phyloP scores from a whole-genome alignment of 1,140 invertebrate genomes.

The Nomia melanderi region DNA sequence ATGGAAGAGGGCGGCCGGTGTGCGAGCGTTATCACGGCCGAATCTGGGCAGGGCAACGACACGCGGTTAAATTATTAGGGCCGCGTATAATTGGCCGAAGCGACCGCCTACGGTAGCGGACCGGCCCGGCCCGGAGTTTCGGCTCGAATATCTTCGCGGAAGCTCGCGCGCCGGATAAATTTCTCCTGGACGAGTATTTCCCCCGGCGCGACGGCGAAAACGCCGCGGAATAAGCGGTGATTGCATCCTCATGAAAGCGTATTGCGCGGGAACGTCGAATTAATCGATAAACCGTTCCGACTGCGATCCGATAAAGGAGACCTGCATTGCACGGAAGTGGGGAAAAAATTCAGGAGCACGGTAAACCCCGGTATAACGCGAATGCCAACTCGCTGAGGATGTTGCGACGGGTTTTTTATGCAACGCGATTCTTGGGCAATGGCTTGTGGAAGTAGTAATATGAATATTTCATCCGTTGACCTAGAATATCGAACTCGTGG shows the following conservation, averaged over 20 bases:
- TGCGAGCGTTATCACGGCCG: constrained; percentile 63
- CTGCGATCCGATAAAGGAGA: constrained; percentile 22
- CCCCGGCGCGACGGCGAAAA: background rate
- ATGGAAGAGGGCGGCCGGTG: constrained; percentile 41
- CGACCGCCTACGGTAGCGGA: constrained; percentile 66
- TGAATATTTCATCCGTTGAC: too few relatives aligned
- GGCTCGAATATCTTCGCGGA: constrained; percentile 38
- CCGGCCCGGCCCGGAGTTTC: constrained; percentile 25
- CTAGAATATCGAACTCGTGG: too few relatives aligned
- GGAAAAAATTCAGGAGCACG: too few relatives aligned
- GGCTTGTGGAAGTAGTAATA: too few relatives aligned
- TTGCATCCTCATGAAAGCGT: constrained; percentile 15
- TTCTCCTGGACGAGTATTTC: constrained; percentile 6
- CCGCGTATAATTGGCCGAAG: constrained; percentile 73
- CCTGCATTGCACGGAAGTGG: constrained; percentile 17
- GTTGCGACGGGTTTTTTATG: too few relatives aligned
- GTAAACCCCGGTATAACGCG: too few relatives aligned
- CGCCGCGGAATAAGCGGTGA: constrained; percentile 31
- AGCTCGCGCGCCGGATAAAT: constrained; percentile 24
- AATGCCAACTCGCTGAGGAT: too few relatives aligned
- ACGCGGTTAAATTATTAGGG: constrained; percentile 74
- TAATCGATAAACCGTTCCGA: constrained; percentile 26
- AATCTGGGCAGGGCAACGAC: constrained; percentile 68
- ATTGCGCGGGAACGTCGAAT: constrained; percentile 26
- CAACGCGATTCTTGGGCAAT: too few relatives aligned